Evolutionary conservation across 2,113 vertebrate species (phyloP).

Genomic region (Microcebus ravelobensis): DNA sequence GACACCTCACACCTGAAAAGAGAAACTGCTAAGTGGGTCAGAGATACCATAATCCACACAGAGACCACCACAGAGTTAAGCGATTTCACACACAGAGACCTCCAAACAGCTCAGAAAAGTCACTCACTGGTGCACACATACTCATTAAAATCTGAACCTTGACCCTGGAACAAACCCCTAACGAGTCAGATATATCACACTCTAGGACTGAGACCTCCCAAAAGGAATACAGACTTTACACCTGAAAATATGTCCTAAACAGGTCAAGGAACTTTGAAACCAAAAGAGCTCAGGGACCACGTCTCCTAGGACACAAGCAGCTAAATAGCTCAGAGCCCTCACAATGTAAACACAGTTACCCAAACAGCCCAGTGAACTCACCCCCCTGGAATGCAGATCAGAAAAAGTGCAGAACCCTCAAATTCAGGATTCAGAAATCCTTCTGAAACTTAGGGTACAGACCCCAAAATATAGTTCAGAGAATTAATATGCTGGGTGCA

Average conservation of each 20-base stretch:
- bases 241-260: slow-evolving; percentile 20
- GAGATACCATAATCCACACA: background rate
- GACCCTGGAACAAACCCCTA: background rate
- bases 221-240: background rate
- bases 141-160: background rate
- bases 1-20: background rate
- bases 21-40: background rate
- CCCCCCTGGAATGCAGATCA: background rate
- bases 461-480: background rate
- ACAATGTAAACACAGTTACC: background rate
- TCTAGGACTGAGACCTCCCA: background rate
- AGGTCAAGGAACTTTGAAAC: slow-evolving; percentile 11
- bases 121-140: background rate
- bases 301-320: background rate
- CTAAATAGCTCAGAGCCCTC: background rate
- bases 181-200: background rate
- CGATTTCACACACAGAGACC: background rate
- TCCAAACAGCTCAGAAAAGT: background rate
- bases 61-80: background rate
- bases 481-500: background rate
- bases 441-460: slow-evolving; percentile 27
- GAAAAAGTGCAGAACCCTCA: background rate
- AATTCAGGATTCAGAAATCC: slow-evolving; percentile 37
- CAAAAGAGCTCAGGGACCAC: background rate
- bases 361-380: slow-evolving; percentile 35